Percentiles rank a stretch among this genome's conserved stretches.
Conservation (phyloP, 2,797 vertebrate species). For the Dipus sagitta region DNA sequence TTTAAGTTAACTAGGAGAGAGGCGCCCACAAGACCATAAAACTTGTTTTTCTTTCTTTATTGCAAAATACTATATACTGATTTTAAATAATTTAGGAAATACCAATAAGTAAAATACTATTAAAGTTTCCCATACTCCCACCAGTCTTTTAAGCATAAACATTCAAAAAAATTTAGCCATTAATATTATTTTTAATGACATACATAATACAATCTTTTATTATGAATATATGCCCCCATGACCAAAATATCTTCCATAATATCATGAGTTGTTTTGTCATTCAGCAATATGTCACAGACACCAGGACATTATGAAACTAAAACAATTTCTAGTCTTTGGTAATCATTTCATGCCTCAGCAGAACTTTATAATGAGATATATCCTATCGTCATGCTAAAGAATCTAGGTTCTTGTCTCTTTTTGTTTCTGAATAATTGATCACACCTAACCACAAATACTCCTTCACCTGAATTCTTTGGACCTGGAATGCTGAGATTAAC, state of each 20-base stretch:
- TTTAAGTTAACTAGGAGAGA: not conserved
- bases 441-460: not conserved
- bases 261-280: slow-evolving; percentile 8
- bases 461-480: not conserved
- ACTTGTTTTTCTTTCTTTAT: slow-evolving; percentile 42
- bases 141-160: not conserved
- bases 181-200: slow-evolving; percentile 50
- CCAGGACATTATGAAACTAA: slow-evolving; percentile 42
- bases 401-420: not conserved
- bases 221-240: not conserved
- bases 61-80: not conserved
- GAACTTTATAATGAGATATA: not conserved
- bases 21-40: not conserved
- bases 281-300: slow-evolving; percentile 22
- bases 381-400: not conserved
- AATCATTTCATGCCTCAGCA: not conserved
- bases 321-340: slow-evolving; percentile 38
- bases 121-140: slow-evolving; percentile 13
- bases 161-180: not conserved
- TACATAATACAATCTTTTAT: not conserved
- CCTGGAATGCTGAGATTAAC: not conserved
- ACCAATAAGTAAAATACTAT: slow-evolving; percentile 23
- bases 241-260: not conserved
- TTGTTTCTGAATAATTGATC: not conserved
- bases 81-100: slow-evolving; percentile 36